These are phyloP conservation scores for Drosophila bocqueti DNA, from an alignment of 1,140 invertebrate genomes.

Conservation along the genomic window DNA sequence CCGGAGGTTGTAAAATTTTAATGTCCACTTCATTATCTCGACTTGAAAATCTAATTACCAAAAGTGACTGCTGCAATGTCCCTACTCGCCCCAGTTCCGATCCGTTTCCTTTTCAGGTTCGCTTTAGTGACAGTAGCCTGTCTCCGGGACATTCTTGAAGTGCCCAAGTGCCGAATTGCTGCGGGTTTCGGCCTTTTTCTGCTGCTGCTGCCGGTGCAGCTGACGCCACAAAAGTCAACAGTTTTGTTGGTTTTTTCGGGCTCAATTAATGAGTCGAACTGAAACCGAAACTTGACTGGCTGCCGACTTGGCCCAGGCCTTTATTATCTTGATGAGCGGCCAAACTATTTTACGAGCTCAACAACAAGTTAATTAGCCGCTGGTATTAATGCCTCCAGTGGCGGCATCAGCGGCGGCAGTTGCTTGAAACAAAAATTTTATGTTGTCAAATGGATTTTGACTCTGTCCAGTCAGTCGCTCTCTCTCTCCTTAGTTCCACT, in stretches of 20 bases:
- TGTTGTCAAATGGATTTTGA: conserved; percentile 75
- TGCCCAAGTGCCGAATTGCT: conserved; percentile 38
- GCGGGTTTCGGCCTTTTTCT: conserved; percentile 17
- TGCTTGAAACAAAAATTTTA: conserved; percentile 70
- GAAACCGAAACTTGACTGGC: conserved; percentile 48
- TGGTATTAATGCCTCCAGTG: conserved; percentile 65
- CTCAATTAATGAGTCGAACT: conserved; percentile 65
- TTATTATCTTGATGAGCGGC: conserved; percentile 81
- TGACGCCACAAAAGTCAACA: conserved; percentile 60
- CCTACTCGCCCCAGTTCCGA: conserved; percentile 11
- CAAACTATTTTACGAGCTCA: conserved; percentile 83
- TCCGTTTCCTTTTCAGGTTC: conserved; percentile 24
- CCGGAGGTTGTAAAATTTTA: conserved; percentile 79
- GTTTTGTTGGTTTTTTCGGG: conserved; percentile 22
- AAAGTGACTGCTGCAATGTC: conserved; percentile 70
- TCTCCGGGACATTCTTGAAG: conserved; percentile 44
- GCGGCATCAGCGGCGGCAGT: conserved; percentile 43
- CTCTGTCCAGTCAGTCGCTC: background rate
- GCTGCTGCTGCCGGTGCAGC: conserved; percentile 49
- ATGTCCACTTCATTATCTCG: conserved; percentile 75
- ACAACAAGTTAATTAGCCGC: conserved; percentile 82
- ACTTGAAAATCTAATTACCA: conserved; percentile 79
- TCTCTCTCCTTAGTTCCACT: conserved; percentile 23
- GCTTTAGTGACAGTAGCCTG: conserved; percentile 29
- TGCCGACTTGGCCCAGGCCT: conserved; percentile 48